These are phyloP conservation scores for Chionoecetes opilio DNA, from an alignment of 1,140 invertebrate genomes.

Conservation along the genomic window DNA sequence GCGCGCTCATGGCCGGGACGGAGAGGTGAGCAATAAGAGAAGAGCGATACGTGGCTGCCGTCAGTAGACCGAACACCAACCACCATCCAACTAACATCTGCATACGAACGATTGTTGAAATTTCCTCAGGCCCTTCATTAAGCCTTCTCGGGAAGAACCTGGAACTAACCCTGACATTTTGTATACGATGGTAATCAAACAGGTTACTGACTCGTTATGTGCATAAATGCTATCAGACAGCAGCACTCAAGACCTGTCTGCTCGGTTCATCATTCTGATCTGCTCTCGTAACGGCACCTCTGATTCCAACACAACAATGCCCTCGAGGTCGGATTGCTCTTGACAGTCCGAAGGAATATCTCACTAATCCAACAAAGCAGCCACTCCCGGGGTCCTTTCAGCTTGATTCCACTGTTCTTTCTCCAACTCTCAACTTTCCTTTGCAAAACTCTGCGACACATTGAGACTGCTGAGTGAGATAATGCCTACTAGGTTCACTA, in stretches of 20 bases:
- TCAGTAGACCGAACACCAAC: neutral
- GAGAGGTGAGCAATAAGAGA: slow-evolving; percentile 45
- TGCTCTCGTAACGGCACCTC: neutral
- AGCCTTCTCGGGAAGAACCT: neutral
- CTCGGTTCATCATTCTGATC: neutral
- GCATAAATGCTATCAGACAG: neutral
- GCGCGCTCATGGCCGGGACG: neutral
- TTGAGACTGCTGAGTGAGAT: too few species aligned
- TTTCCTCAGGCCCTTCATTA: neutral
- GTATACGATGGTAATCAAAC: neutral
- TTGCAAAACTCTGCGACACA: too few species aligned
- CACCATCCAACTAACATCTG: slow-evolving; percentile 49
- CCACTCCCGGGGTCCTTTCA: too few species aligned
- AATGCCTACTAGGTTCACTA: too few species aligned
- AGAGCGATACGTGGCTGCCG: neutral
- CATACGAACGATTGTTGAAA: neutral
- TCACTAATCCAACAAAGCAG: too few species aligned
- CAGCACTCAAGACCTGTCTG: neutral
- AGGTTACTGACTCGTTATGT: neutral
- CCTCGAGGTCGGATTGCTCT: neutral
- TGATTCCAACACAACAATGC: neutral
- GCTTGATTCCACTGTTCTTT: too few species aligned
- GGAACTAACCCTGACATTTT: too few species aligned
- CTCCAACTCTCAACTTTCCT: too few species aligned
- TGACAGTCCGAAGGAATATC: too few species aligned